Percentiles rank a stretch among this genome's conserved stretches.
Evolutionary conservation across 2,888 invertebrate genomes (phyloP).

Genomic region (Sceliomorpha sp.): DNA sequence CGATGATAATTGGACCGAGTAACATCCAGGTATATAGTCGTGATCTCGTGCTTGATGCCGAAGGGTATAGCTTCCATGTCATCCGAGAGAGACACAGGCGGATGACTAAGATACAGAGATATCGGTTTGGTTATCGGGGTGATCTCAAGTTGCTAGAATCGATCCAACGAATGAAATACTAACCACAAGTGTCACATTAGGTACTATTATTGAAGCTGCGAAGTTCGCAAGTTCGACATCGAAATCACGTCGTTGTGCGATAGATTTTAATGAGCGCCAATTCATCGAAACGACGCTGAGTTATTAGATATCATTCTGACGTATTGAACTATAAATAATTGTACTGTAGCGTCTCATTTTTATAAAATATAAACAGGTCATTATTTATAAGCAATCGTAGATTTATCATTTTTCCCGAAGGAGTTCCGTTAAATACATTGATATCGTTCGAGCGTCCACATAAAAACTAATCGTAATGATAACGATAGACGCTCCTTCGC

Average conservation of each 20-base stretch:
- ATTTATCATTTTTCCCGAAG: too few relatives aligned
- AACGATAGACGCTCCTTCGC: too few relatives aligned
- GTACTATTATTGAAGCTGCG: constrained; percentile 7
- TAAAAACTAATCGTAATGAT: too few relatives aligned
- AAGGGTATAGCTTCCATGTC: constrained; percentile 21
- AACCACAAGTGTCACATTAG: constrained; percentile 12
- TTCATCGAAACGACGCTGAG: not conserved
- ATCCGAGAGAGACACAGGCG: constrained; percentile 13
- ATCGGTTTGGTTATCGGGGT: constrained; percentile 17
- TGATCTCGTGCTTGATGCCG: constrained; percentile 6
- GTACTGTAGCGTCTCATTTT: too few relatives aligned
- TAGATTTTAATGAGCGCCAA: constrained; percentile 12
- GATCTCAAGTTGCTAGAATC: constrained; percentile 12
- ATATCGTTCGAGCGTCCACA: too few relatives aligned
- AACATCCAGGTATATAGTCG: constrained; percentile 8
- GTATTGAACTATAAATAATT: too few relatives aligned
- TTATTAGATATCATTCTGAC: too few relatives aligned
- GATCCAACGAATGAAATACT: constrained; percentile 5
- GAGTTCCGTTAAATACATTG: too few relatives aligned
- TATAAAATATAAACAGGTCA: too few relatives aligned
- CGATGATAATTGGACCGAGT: constrained; percentile 7
- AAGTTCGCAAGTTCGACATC: constrained; percentile 21
- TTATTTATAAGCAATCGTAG: too few relatives aligned
- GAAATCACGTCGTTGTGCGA: constrained; percentile 19
- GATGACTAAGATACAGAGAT: constrained; percentile 15